Percentiles rank a stretch among this genome's conserved stretches.
phyloP scores from a whole-genome alignment of 2,888 invertebrate genomes.

The Chrysolina haemoptera region DNA sequence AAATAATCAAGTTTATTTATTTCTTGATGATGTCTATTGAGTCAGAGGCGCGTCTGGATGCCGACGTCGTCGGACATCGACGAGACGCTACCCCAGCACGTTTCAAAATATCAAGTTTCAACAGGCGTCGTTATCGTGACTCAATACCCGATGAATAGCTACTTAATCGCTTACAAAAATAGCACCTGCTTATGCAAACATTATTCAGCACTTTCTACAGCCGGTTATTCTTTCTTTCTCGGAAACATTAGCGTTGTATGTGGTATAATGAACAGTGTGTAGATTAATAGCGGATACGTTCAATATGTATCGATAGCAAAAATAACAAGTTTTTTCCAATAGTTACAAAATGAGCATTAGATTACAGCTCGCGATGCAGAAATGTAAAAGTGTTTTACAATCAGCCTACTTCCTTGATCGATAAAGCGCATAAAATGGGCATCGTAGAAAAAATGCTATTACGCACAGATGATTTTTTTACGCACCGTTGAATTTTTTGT shows the following conservation, averaged over 20 bases:
- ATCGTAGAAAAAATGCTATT: too few relatives aligned
- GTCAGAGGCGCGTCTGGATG: constrained; percentile 1
- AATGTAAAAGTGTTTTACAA: too few relatives aligned
- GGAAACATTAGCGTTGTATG: not conserved
- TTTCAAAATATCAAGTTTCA: not conserved
- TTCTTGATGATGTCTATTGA: not conserved
- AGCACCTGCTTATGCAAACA: constrained; percentile 3
- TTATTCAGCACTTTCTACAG: not conserved
- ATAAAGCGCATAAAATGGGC: too few relatives aligned
- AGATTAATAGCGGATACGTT: not conserved
- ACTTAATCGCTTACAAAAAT: not conserved
- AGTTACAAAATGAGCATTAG: too few relatives aligned
- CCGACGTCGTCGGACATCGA: not conserved
- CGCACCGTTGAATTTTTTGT: too few relatives aligned
- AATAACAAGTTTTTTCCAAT: too few relatives aligned
- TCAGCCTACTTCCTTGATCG: too few relatives aligned
- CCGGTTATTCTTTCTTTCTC: not conserved
- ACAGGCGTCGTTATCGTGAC: not conserved
- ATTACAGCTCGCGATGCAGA: too few relatives aligned
- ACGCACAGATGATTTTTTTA: too few relatives aligned
- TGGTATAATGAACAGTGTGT: not conserved
- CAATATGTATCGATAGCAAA: too few relatives aligned
- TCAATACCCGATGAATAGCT: not conserved
- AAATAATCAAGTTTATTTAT: constrained; percentile 3
- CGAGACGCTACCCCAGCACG: not conserved